phyloP scores from a whole-genome alignment of 2,888 invertebrate genomes.

The Tenthredo notha region DNA sequence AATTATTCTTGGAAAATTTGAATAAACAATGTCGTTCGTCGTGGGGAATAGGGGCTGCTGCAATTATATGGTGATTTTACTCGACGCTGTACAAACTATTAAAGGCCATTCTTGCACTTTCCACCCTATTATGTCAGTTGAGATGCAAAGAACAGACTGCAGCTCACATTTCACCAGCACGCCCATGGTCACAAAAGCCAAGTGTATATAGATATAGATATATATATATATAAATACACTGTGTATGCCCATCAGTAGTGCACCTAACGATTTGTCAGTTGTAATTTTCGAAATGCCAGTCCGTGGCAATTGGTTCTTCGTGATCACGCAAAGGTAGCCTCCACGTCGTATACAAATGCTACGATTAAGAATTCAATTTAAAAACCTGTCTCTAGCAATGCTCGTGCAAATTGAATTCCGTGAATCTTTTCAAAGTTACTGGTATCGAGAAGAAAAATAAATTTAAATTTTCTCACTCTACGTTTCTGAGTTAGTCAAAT shows the following conservation, averaged over 20 bases:
- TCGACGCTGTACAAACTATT: not conserved
- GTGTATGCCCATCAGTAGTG: not conserved
- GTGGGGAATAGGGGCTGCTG: not conserved
- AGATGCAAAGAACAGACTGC: slow-evolving; percentile 27
- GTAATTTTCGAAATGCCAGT: slow-evolving; percentile 45
- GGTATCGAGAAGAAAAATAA: slow-evolving; percentile 19
- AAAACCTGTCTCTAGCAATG: slow-evolving; percentile 50
- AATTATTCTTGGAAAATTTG: not conserved
- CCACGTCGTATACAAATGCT: slow-evolving; percentile 44
- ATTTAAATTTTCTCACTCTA: slow-evolving; percentile 19
- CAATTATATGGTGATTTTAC: slow-evolving; percentile 15
- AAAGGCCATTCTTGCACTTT: not conserved
- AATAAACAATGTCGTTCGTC: not conserved
- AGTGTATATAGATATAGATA: not conserved
- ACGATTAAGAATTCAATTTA: slow-evolving; percentile 50
- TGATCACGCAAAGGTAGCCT: slow-evolving; percentile 43
- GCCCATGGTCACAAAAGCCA: not conserved
- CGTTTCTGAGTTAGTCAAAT: not conserved
- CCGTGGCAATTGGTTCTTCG: slow-evolving; percentile 47
- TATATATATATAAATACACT: not conserved
- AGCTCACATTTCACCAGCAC: not conserved
- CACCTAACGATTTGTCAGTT: slow-evolving; percentile 41
- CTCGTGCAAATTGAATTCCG: slow-evolving; percentile 47
- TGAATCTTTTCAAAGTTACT: slow-evolving; percentile 41
- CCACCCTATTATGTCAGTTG: not conserved